Evolutionary conservation across 2,888 invertebrate genomes (phyloP).

Genomic region (Deladenus siricidicola): DNA sequence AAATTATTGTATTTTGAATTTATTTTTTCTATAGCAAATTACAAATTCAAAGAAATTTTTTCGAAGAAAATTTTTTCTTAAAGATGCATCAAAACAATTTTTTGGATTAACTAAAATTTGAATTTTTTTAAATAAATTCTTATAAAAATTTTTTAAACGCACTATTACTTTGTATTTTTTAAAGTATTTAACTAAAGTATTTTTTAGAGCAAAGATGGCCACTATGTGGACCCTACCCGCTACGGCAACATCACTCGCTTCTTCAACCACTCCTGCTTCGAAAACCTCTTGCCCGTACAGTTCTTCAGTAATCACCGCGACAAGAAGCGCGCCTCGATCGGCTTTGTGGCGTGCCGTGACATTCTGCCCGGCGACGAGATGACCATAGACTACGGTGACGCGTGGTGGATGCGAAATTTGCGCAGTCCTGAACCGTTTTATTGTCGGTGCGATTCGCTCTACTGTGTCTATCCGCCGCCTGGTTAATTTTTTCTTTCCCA

Average conservation of each 20-base stretch:
- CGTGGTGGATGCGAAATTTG: conserved; percentile 19
- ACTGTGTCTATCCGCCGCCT: conserved; percentile 13
- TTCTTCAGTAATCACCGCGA: conserved; percentile 20
- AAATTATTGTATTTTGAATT: not conserved
- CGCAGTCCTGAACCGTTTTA: conserved; percentile 1
- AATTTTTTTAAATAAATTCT: too few relatives aligned
- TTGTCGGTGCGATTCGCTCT: conserved; percentile 20
- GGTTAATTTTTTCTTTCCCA: conserved; percentile 4
- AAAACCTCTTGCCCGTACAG: conserved; percentile 17
- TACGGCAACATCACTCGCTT: conserved; percentile 24
- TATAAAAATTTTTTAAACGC: too few relatives aligned
- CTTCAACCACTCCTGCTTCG: conserved; percentile 24
- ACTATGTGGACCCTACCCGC: conserved; percentile 18
- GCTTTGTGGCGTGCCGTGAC: conserved; percentile 21
- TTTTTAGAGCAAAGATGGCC: conserved; percentile 6
- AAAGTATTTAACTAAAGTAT: not conserved
- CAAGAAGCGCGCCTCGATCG: conserved; percentile 14
- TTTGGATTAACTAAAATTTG: too few relatives aligned
- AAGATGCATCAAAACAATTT: too few relatives aligned
- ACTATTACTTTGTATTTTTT: too few relatives aligned
- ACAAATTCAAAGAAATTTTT: too few relatives aligned
- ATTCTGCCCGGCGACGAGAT: conserved; percentile 19
- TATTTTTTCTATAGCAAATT: conserved; percentile 1
- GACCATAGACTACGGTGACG: conserved; percentile 22
- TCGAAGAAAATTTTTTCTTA: too few relatives aligned